Conservation (phyloP, 2,113 vertebrate genomes). For the Emydura subglobosa region DNA sequence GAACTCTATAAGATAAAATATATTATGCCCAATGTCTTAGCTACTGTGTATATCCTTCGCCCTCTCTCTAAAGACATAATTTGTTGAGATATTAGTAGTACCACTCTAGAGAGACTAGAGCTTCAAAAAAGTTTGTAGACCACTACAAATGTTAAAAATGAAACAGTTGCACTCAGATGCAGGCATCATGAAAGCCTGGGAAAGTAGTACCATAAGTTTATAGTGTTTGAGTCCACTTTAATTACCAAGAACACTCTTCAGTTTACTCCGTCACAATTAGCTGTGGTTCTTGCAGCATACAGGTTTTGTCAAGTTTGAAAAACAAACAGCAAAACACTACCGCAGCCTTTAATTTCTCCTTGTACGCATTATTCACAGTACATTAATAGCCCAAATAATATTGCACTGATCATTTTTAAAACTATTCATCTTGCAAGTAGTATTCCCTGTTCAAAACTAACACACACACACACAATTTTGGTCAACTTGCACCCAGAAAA, state of each 20-base stretch:
- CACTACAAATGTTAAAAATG: background rate
- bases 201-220: background rate
- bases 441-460: constrained; percentile 51
- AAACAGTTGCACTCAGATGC: background rate
- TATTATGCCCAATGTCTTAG: accelerated
- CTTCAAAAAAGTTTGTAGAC: background rate
- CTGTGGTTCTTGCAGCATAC: constrained; percentile 41
- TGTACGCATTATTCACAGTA: constrained; percentile 68
- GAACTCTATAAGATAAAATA: accelerated
- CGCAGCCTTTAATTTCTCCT: constrained; percentile 71
- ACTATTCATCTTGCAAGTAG: constrained; percentile 32
- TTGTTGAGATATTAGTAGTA: background rate
- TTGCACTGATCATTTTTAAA: constrained; percentile 59
- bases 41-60: accelerated
- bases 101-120: background rate
- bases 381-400: constrained; percentile 64
- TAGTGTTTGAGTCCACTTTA: background rate
- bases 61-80: background rate
- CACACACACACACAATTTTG: constrained; percentile 47
- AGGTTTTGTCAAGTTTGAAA: constrained; percentile 68
- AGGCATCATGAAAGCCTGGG: background rate
- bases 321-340: constrained; percentile 72
- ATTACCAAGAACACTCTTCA: background rate
- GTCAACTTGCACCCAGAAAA: constrained; percentile 68
- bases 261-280: constrained; percentile 5